Evolutionary conservation across 2,797 vertebrate species (phyloP).

Genomic region (Enteromius treurensis): DNA sequence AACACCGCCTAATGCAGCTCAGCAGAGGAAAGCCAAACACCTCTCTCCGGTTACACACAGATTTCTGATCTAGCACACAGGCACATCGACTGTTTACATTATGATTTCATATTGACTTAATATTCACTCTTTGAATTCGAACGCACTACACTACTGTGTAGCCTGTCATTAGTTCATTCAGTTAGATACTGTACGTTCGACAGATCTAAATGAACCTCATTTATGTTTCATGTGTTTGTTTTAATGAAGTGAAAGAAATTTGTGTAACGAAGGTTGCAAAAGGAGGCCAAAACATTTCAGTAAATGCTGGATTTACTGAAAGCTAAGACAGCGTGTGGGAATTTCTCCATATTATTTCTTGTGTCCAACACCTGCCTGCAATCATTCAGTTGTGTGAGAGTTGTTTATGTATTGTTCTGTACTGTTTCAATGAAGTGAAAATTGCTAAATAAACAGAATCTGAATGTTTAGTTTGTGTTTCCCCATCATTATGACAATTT

Average conservation of each 20-base stretch:
- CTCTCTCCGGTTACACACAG: constrained; percentile 18
- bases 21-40: constrained; percentile 15
- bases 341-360: background rate
- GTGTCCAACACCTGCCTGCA: constrained; percentile 10
- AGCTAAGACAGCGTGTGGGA: background rate
- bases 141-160: background rate
- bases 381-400: constrained; percentile 7
- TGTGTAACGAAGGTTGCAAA: background rate
- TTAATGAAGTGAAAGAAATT: background rate
- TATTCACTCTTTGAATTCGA: background rate
- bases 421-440: constrained; percentile 13
- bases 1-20: constrained; percentile 16
- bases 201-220: background rate
- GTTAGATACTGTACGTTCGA: background rate
- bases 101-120: constrained; percentile 29
- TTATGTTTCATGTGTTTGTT: background rate
- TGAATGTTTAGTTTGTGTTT: constrained; percentile 21
- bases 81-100: background rate
- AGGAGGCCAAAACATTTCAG: background rate
- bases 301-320: background rate
- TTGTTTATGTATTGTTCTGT: constrained; percentile 23
- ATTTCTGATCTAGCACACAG: constrained; percentile 3
- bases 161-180: background rate
- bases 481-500: constrained; percentile 22
- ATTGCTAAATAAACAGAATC: constrained; percentile 15